phyloP scores from a whole-genome alignment of 2,888 invertebrate genomes.

The Lagria hirta region DNA sequence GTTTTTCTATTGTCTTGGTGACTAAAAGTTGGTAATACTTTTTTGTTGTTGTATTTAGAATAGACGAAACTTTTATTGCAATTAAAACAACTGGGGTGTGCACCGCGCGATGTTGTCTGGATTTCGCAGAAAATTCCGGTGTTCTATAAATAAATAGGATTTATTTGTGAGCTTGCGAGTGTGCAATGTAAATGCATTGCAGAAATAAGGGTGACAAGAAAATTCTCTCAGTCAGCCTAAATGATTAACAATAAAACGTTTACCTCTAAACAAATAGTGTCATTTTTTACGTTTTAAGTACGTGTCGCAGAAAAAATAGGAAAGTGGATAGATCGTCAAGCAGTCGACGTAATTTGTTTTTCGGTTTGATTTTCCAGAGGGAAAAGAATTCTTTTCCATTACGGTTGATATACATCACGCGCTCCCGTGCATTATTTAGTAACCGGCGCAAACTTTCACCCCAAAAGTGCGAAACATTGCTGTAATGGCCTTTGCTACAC shows the following conservation, averaged over 20 bases:
- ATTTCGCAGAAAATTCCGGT: too few species aligned
- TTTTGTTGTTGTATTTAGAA: too few species aligned
- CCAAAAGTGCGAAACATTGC: slow-evolving; percentile 49
- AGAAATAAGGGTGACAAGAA: too few species aligned
- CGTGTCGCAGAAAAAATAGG: slow-evolving; percentile 22
- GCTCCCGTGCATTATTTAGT: slow-evolving; percentile 50
- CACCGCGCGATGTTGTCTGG: too few species aligned
- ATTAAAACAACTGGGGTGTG: too few species aligned
- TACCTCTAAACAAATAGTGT: slow-evolving; percentile 40
- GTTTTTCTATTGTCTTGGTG: too few species aligned
- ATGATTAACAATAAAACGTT: slow-evolving; percentile 43
- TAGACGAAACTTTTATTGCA: too few species aligned
- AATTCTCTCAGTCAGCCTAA: slow-evolving; percentile 33
- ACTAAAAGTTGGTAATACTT: too few species aligned
- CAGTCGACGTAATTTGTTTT: slow-evolving; percentile 36
- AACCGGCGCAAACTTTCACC: slow-evolving; percentile 47
- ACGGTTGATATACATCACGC: slow-evolving; percentile 49
- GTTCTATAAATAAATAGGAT: too few species aligned
- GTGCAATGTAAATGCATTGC: too few species aligned
- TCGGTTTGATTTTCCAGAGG: slow-evolving; percentile 45
- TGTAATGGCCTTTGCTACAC: slow-evolving; percentile 47
- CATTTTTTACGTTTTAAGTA: slow-evolving; percentile 39
- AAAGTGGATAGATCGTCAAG: slow-evolving; percentile 10
- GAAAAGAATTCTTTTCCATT: slow-evolving; percentile 46
- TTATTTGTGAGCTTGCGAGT: too few species aligned